A percentile compares a stretch with the other conserved stretches of the same genome.
Conservation (phyloP, 2,888 invertebrate genomes). For the Pyrrhosoma nymphula region DNA sequence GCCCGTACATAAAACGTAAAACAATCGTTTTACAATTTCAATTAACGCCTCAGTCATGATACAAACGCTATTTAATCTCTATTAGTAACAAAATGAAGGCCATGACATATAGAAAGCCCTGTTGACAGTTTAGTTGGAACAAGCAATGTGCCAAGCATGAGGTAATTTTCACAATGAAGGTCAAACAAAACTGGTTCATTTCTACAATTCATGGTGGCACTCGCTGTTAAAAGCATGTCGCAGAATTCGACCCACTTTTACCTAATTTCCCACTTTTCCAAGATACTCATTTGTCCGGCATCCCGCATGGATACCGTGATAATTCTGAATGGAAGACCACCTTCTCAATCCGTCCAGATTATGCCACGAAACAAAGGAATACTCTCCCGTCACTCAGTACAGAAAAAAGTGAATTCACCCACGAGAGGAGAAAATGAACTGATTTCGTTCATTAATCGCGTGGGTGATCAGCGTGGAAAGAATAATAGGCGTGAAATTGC, state of each 20-base stretch:
- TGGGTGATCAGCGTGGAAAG: background rate
- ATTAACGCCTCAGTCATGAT: no score
- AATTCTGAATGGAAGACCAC: background rate
- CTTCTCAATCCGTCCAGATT: background rate
- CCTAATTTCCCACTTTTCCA: background rate
- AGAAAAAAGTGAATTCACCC: background rate
- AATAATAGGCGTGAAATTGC: background rate
- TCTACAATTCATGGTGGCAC: background rate
- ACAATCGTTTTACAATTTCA: no score
- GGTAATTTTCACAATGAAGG: no score
- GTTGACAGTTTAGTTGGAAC: no score
- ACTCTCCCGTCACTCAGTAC: background rate
- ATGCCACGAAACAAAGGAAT: background rate
- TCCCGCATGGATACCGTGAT: background rate
- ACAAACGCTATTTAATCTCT: no score
- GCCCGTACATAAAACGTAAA: no score
- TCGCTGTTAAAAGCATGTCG: background rate
- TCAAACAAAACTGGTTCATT: background rate
- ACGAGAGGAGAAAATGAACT: background rate
- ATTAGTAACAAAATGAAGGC: no score
- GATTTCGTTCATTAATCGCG: background rate
- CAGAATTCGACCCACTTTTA: background rate
- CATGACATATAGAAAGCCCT: no score
- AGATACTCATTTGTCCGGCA: background rate
- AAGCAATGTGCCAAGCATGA: no score